Evolutionary conservation across 2,113 vertebrate genomes (phyloP).

Genomic region (Neotragus moschatus): DNA sequence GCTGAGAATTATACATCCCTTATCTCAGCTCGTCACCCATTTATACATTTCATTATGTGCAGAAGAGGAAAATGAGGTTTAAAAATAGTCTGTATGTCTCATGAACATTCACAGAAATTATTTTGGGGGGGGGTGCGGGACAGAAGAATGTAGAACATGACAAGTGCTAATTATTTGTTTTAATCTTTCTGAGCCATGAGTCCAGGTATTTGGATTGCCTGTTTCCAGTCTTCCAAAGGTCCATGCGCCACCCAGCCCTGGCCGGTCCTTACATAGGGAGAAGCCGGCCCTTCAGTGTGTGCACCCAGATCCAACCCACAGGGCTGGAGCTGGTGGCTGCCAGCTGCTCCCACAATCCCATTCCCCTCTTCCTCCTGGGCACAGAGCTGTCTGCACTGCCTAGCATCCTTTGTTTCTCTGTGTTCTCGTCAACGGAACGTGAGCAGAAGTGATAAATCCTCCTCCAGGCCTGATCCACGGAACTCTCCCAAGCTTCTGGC

Average conservation of each 20-base stretch:
- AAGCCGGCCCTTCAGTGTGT: neutral
- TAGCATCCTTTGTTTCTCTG: neutral
- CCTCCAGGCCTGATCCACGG: neutral
- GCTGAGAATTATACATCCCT: neutral
- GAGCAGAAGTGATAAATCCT: neutral
- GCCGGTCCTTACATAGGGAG: accelerated
- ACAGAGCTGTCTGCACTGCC: neutral
- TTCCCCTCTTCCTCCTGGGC: neutral
- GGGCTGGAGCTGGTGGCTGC: neutral
- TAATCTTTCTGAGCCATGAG: neutral
- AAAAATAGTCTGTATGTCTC: neutral
- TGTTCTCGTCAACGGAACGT: neutral
- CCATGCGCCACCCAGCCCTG: accelerated
- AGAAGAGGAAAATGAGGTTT: neutral
- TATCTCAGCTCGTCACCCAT: neutral
- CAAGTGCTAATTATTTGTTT: neutral
- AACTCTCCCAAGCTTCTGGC: neutral
- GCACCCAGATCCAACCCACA: neutral
- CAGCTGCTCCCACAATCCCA: neutral
- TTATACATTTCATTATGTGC: neutral
- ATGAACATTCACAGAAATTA: neutral
- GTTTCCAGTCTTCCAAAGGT: neutral
- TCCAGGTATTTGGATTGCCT: too few species aligned
- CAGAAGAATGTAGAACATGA: neutral
- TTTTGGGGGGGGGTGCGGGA: neutral